Conservation (phyloP, 2,888 invertebrate species). For the Ectropis crepuscularia region DNA sequence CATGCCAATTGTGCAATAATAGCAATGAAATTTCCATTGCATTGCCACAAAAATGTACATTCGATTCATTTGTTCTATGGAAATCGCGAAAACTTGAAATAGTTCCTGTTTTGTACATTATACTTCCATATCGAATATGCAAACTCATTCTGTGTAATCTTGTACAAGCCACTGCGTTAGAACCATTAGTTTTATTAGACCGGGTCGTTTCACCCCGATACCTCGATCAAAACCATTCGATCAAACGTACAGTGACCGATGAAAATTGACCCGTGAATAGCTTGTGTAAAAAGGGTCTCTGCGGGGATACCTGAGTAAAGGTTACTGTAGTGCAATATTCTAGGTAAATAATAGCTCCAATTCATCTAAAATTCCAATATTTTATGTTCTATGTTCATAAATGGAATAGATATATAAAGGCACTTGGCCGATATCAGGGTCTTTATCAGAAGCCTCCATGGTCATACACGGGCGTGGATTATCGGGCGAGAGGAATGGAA, state of each 20-base stretch:
- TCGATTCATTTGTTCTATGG: not conserved
- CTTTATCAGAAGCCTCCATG: no score
- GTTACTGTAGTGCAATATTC: no score
- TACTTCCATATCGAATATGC: conserved; percentile 18
- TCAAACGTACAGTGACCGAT: conserved; percentile 19
- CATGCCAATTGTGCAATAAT: no score
- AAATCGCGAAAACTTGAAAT: not conserved
- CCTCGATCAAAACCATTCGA: conserved; percentile 34
- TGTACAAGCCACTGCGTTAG: conserved; percentile 27
- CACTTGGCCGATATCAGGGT: no score
- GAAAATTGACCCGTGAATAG: conserved; percentile 25
- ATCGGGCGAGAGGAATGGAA: no score
- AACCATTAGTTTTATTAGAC: conserved; percentile 43
- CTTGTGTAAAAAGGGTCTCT: conserved; percentile 6
- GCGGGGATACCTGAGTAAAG: not conserved
- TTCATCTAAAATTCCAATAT: no score
- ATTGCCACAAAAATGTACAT: not conserved
- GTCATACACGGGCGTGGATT: no score
- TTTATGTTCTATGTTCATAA: no score
- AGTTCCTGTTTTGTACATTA: not conserved
- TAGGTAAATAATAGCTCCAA: no score
- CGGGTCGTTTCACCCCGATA: conserved; percentile 34
- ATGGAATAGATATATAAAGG: no score
- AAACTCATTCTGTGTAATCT: conserved; percentile 34
- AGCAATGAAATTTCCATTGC: not conserved